These are phyloP conservation scores for Amblyjoppa proteus DNA, from an alignment of 2,888 invertebrate species.

Conservation along the genomic window DNA sequence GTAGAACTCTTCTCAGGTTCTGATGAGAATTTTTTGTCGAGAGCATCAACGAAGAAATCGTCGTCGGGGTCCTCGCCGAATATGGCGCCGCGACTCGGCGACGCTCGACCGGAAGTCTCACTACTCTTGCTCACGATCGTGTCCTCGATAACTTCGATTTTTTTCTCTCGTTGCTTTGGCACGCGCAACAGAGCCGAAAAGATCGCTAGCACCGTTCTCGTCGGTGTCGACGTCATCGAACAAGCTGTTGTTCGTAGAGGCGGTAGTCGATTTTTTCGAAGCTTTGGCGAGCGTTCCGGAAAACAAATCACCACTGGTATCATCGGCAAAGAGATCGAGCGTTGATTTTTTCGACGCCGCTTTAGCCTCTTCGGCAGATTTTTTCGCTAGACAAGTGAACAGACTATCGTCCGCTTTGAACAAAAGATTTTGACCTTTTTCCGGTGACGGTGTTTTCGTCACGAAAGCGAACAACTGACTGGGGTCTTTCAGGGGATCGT, in stretches of 20 bases:
- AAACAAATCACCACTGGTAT: constrained; percentile 79
- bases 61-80: constrained; percentile 72
- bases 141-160: constrained; percentile 55
- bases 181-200: constrained; percentile 73
- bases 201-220: constrained; percentile 72
- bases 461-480: constrained; percentile 83
- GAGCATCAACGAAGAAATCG: constrained; percentile 69
- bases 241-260: constrained; percentile 73
- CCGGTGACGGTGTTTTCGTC: constrained; percentile 83
- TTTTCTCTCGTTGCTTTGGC: constrained; percentile 45
- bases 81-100: constrained; percentile 67
- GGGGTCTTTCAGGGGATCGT: constrained; percentile 82
- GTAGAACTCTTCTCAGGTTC: constrained; percentile 66
- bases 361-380: constrained; percentile 64
- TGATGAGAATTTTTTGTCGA: constrained; percentile 66
- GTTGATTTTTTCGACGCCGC: constrained; percentile 67
- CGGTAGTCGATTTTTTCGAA: constrained; percentile 75
- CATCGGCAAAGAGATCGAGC: constrained; percentile 79
- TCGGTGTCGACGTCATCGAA: constrained; percentile 79
- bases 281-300: constrained; percentile 74
- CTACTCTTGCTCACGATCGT: constrained; percentile 48
- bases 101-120: constrained; percentile 43
- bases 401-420: constrained; percentile 81
- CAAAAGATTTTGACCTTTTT: constrained; percentile 78
- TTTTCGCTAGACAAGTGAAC: constrained; percentile 75